Percentiles rank a stretch among this genome's conserved stretches.
These are phyloP conservation scores for Monarcha castaneiventris DNA, from an alignment of 2,113 vertebrate species.

Conservation along the genomic window DNA sequence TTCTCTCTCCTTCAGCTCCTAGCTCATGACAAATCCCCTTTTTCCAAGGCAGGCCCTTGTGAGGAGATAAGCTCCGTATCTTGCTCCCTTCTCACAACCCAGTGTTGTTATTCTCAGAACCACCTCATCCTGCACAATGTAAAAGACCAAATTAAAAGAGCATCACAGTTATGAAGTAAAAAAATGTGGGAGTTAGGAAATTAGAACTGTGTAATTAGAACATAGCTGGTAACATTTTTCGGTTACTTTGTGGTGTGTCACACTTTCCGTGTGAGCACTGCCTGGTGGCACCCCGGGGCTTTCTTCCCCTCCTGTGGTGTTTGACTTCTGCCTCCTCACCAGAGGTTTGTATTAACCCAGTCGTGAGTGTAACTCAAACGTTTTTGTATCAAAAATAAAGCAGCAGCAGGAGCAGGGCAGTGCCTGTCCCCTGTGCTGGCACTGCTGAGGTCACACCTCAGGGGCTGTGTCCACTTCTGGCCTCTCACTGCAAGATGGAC, in stretches of 20 bases:
- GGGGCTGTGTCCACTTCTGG: background rate
- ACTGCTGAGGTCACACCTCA: background rate
- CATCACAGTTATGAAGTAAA: background rate
- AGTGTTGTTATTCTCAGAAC: background rate
- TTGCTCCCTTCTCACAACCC: background rate
- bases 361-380: background rate
- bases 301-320: background rate
- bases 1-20: background rate
- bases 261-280: background rate
- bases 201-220: background rate
- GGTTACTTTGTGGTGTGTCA: background rate
- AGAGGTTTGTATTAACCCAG: background rate
- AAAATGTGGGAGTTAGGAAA: background rate
- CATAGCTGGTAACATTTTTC: background rate
- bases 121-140: background rate
- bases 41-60: background rate
- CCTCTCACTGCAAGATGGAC: background rate
- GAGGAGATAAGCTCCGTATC: background rate
- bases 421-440: background rate
- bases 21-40: background rate
- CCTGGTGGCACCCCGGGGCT: background rate
- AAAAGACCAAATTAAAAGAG: background rate
- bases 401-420: background rate
- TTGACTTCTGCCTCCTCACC: background rate
- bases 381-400: rapidly evolving